Percentiles rank a stretch among this genome's conserved stretches.
Conservation (phyloP, 2,113 vertebrate species). For the Albula glossodonta region DNA sequence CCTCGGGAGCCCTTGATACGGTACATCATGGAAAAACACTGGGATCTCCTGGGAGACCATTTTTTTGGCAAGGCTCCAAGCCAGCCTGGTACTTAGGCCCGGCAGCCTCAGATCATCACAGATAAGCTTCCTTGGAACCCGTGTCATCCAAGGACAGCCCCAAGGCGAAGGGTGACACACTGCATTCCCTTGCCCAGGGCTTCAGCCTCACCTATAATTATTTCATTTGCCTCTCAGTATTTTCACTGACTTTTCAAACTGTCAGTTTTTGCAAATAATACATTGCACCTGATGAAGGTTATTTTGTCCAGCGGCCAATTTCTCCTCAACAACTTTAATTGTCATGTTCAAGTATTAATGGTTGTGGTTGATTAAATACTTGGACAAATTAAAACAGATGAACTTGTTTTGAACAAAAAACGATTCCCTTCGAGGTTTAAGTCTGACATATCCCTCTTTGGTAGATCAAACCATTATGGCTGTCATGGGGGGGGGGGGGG, state of each 20-base stretch:
- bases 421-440: not conserved
- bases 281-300: not conserved
- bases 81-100: not conserved
- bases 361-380: not conserved
- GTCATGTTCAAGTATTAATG: not conserved
- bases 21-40: not conserved
- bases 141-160: slow-evolving; percentile 2
- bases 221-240: not conserved
- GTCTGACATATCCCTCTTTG: not conserved
- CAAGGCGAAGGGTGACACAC: not conserved
- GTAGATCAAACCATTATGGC: not conserved
- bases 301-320: not conserved
- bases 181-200: not conserved
- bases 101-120: not conserved
- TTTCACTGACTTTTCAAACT: not conserved
- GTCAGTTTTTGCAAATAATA: not conserved
- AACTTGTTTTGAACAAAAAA: not conserved
- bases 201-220: not conserved
- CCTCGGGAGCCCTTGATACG: not conserved
- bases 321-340: not conserved
- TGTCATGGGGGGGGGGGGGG: too few relatives aligned
- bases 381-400: not conserved
- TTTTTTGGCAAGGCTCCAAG: not conserved
- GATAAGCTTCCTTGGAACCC: not conserved
- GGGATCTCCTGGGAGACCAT: not conserved